These are phyloP conservation scores for Tolmerus cingulatus DNA, from an alignment of 2,888 invertebrate species.

Conservation along the genomic window DNA sequence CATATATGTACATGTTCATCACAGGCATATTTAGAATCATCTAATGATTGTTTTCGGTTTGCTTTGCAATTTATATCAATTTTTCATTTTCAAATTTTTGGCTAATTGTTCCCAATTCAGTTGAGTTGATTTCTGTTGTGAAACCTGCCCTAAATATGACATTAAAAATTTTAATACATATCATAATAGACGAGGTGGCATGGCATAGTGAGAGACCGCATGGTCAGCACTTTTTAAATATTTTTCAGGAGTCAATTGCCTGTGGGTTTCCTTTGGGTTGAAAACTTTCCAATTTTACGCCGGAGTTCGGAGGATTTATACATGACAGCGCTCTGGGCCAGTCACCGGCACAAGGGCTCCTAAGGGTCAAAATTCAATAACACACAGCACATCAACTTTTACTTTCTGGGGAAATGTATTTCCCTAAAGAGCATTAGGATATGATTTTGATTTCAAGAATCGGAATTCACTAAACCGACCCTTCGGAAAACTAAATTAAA, in stretches of 20 bases:
- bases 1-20: too few species aligned
- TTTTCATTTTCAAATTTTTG: too few species aligned
- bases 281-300: conserved; percentile 4
- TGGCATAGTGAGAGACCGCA: too few species aligned
- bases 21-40: too few species aligned
- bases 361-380: conserved; percentile 14
- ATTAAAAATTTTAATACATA: too few species aligned
- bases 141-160: too few species aligned
- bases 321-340: not conserved
- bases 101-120: too few species aligned
- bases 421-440: conserved; percentile 27
- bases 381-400: conserved; percentile 13
- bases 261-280: not conserved
- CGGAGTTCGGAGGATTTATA: not conserved
- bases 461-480: conserved; percentile 19
- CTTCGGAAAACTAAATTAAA: conserved; percentile 30
- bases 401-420: not conserved
- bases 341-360: not conserved
- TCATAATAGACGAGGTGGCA: too few species aligned
- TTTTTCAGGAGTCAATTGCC: not conserved
- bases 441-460: conserved; percentile 28
- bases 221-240: not conserved
- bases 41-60: too few species aligned
- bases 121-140: too few species aligned
- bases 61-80: too few species aligned